These are phyloP conservation scores for Misgurnus anguillicaudatus DNA, from an alignment of 2,113 vertebrate genomes.

Conservation along the genomic window DNA sequence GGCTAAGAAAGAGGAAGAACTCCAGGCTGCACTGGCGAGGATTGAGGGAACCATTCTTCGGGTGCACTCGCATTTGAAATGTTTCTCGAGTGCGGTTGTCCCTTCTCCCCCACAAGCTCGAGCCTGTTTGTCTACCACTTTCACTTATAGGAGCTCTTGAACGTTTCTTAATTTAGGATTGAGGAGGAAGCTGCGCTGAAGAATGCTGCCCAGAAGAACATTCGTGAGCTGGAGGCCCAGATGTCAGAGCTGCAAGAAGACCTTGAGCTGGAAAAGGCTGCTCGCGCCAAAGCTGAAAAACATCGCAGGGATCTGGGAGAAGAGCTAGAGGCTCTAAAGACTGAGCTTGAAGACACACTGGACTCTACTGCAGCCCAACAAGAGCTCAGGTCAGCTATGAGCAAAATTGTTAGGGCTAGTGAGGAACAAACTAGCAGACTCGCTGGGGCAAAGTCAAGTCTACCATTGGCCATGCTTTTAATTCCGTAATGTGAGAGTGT, in stretches of 20 bases:
- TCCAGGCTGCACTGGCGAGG: slow-evolving; percentile 89
- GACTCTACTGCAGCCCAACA: slow-evolving; percentile 95
- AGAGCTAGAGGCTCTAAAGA: slow-evolving; percentile 94
- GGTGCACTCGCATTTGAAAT: too few relatives aligned
- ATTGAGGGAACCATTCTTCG: slow-evolving; percentile 56
- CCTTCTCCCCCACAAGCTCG: too few relatives aligned
- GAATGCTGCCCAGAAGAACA: slow-evolving; percentile 88
- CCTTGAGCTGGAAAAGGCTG: slow-evolving; percentile 86
- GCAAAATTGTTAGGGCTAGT: background rate
- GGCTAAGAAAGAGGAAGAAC: slow-evolving; percentile 95
- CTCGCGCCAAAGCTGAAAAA: slow-evolving; percentile 88
- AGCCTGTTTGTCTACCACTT: background rate
- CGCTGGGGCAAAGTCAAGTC: too few relatives aligned
- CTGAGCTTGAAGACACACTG: slow-evolving; percentile 91
- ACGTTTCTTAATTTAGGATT: slow-evolving; percentile 72
- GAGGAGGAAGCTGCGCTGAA: slow-evolving; percentile 92
- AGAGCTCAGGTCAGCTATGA: slow-evolving; percentile 86
- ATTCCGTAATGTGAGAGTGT: too few relatives aligned
- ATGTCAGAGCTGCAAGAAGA: slow-evolving; percentile 93
- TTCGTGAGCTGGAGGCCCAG: slow-evolving; percentile 93
- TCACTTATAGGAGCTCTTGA: background rate
- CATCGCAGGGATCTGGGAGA: slow-evolving; percentile 90
- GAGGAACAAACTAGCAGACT: background rate
- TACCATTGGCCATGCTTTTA: too few relatives aligned
- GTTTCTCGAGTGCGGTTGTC: too few relatives aligned